A percentile compares a stretch with the other conserved stretches of the same genome.
These are phyloP conservation scores for Aphelinus certus DNA, from an alignment of 1,140 invertebrate genomes.

Conservation along the genomic window DNA sequence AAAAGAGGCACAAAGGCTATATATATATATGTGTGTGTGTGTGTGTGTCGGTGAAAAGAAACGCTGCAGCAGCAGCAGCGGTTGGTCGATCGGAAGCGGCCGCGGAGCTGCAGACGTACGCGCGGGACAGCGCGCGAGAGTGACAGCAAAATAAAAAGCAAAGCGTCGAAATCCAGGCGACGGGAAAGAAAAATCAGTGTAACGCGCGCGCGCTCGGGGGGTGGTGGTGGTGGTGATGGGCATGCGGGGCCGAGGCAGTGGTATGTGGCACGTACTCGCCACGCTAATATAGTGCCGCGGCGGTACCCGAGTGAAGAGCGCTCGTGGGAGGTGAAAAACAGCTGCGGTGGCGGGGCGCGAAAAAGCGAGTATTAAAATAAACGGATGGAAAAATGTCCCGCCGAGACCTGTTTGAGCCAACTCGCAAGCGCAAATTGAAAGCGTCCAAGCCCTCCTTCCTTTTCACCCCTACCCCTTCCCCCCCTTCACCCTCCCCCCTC, in stretches of 20 bases:
- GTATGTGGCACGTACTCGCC: no score
- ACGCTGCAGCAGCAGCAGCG: not conserved
- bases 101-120: not conserved
- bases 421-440: conserved; percentile 52
- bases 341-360: conserved; percentile 8
- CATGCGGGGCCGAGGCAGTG: no score
- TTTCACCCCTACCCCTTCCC: not conserved
- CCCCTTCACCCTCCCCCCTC: not conserved
- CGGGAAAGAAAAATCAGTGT: conserved; percentile 1
- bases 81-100: not conserved
- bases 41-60: not conserved
- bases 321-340: conserved; percentile 12
- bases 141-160: not conserved
- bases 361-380: conserved; percentile 53
- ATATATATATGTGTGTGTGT: no score
- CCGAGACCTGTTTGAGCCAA: conserved; percentile 53
- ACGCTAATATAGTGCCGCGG: conserved; percentile 18
- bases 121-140: not conserved
- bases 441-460: conserved; percentile 21
- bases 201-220: no score
- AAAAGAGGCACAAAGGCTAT: not conserved
- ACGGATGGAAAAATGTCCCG: conserved; percentile 45
- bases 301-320: not conserved
- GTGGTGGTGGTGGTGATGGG: no score
- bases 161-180: not conserved